Evolutionary conservation across 2,113 vertebrate species (phyloP).

Genomic region (Muntiacus reevesi): DNA sequence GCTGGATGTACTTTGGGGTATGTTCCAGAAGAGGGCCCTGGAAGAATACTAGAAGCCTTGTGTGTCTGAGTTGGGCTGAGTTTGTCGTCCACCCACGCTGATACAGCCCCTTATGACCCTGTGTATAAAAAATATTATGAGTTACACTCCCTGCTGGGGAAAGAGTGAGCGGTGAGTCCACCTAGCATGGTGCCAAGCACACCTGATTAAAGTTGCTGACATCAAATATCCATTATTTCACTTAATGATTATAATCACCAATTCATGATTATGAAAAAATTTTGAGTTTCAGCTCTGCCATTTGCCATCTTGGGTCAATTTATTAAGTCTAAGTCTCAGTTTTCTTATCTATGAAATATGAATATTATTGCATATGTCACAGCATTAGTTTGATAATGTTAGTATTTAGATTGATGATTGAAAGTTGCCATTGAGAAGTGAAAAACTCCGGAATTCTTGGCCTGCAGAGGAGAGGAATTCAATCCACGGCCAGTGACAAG

Average conservation of each 20-base stretch:
- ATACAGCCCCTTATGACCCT: neutral
- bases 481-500: rapidly evolving
- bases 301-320: neutral
- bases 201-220: neutral
- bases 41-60: neutral
- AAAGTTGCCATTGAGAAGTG: neutral
- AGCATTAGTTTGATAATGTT: neutral
- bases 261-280: neutral
- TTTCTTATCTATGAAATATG: neutral
- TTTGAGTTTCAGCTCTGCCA: neutral
- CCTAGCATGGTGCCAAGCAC: neutral
- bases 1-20: too few species aligned
- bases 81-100: rapidly evolving
- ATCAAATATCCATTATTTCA: neutral
- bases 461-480: neutral
- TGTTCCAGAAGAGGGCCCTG: rapidly evolving
- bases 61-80: neutral
- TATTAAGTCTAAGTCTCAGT: neutral
- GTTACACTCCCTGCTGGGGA: rapidly evolving
- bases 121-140: neutral
- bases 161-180: neutral
- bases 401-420: neutral
- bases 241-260: neutral
- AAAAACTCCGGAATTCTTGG: rapidly evolving
- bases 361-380: neutral